phyloP scores from a whole-genome alignment of 2,797 vertebrate species.

The Cryptoprocta ferox region DNA sequence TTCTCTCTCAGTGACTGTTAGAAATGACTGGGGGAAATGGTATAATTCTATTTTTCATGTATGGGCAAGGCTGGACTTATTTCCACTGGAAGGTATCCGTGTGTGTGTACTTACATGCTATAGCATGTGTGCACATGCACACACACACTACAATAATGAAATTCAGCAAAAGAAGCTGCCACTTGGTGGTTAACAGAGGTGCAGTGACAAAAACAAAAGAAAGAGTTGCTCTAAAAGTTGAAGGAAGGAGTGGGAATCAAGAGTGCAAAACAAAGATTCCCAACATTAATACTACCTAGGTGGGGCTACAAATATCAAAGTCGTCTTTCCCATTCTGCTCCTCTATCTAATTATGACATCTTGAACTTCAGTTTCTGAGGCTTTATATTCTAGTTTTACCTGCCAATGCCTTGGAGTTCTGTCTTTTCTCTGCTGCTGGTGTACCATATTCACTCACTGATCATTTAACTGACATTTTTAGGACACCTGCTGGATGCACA shows the following conservation, averaged over 20 bases:
- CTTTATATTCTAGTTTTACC: background rate
- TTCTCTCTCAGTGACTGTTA: background rate
- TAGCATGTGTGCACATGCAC: background rate
- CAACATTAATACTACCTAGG: background rate
- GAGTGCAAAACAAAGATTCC: background rate
- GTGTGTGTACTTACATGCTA: background rate
- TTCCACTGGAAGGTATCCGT: background rate
- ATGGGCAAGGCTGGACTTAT: background rate
- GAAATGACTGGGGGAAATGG: background rate
- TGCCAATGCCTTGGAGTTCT: background rate
- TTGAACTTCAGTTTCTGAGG: background rate
- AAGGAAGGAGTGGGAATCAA: background rate
- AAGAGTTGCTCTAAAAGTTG: background rate
- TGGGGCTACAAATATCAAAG: background rate
- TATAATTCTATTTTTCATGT: background rate
- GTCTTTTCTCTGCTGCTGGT: background rate
- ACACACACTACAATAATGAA: background rate
- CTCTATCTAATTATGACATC: background rate
- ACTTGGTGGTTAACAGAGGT: background rate
- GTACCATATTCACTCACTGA: background rate
- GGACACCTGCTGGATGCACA: background rate
- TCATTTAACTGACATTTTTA: constrained; percentile 1
- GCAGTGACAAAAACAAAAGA: background rate
- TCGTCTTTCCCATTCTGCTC: background rate
- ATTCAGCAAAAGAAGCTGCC: background rate